Evolutionary conservation across 2,888 invertebrate species (phyloP).

Genomic region (Drosophila birchii): DNA sequence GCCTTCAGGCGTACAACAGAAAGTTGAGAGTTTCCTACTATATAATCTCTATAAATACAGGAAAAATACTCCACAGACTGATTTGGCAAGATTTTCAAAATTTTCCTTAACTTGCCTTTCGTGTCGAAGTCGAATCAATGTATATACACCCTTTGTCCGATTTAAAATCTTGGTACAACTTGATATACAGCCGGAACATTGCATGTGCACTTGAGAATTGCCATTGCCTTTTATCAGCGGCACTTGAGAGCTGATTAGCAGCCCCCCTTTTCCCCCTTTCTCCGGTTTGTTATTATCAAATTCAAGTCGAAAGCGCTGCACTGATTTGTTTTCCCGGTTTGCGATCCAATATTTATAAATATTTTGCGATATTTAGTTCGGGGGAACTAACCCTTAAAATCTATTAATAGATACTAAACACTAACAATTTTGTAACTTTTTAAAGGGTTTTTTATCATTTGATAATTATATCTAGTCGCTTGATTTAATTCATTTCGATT

Average conservation of each 20-base stretch:
- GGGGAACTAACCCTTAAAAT: neutral
- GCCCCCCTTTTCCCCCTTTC: neutral
- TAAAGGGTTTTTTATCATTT: neutral
- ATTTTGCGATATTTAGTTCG: conserved; percentile 5
- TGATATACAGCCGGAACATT: conserved; percentile 7
- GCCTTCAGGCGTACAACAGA: neutral
- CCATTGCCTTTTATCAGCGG: conserved; percentile 21
- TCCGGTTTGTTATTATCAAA: conserved; percentile 1
- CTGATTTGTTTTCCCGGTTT: conserved; percentile 23
- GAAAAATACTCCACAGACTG: neutral
- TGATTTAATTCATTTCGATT: neutral
- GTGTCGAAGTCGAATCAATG: neutral
- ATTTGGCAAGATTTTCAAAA: neutral
- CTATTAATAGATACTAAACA: neutral
- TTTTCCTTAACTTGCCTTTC: neutral
- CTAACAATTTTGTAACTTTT: neutral
- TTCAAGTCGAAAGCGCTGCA: conserved; percentile 23
- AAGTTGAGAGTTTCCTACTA: neutral
- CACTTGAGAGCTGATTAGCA: conserved; percentile 32
- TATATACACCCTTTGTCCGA: conserved; percentile 7
- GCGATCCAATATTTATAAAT: conserved; percentile 5
- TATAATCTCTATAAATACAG: neutral
- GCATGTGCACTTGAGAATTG: conserved; percentile 29
- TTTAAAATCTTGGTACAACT: conserved; percentile 4
- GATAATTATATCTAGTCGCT: neutral